A percentile compares a stretch with the other conserved stretches of the same genome.
These are phyloP conservation scores for Conistra vaccinii DNA, from an alignment of 2,888 invertebrate genomes.

Conservation along the genomic window DNA sequence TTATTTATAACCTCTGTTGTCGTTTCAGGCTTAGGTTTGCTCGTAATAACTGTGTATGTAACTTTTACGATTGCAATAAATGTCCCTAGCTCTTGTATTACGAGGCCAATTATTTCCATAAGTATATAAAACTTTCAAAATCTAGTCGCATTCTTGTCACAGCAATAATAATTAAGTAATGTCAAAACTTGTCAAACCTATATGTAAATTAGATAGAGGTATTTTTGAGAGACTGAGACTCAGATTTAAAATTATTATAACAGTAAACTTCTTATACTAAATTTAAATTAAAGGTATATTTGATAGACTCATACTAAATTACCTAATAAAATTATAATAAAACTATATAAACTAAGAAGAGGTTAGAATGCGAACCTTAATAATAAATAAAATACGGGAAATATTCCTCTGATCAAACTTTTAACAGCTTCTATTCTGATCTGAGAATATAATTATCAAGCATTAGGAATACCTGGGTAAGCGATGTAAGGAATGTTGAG, in stretches of 20 bases:
- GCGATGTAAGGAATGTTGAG: neutral
- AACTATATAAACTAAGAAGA: too few species aligned
- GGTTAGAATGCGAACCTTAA: too few species aligned
- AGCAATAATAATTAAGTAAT: neutral
- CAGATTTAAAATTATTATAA: too few species aligned
- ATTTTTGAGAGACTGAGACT: neutral
- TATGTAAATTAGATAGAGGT: neutral
- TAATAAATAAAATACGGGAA: too few species aligned
- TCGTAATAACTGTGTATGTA: neutral
- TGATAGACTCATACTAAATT: too few species aligned
- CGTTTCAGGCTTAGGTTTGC: neutral
- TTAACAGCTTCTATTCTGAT: neutral
- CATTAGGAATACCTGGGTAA: neutral
- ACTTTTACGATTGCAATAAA: neutral
- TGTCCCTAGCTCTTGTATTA: neutral
- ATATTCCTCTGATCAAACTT: neutral
- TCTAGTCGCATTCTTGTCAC: neutral
- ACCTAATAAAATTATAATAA: too few species aligned
- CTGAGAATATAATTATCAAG: neutral
- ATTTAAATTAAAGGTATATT: too few species aligned
- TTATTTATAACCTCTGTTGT: neutral
- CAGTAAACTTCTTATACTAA: too few species aligned
- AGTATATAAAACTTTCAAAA: neutral
- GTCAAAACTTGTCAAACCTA: neutral
- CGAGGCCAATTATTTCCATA: neutral